Base-by-base conservation (phyloP, 1,140 invertebrate genomes). In the Bombus turneri region DNA sequence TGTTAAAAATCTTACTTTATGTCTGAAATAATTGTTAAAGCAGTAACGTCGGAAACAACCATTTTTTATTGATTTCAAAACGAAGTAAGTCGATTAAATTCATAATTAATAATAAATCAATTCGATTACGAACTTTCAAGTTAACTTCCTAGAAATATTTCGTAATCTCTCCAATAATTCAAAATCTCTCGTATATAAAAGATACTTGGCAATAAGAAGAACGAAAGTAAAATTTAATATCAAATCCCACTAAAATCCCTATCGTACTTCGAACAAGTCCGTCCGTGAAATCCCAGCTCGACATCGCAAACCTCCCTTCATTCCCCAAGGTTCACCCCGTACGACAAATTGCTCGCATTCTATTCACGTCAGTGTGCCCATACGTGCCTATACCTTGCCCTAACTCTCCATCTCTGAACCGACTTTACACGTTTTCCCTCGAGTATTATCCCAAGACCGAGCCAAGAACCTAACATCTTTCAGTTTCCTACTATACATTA, bases 291-390 rank as follows among this genome's bases (percentile, higher is more conserved):
- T 75, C 73, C 47, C 31, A 76, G 53, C 25, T 39, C 12, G 47
- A 28, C 74, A 28, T 28, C 53, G 37, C 74, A 76, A 59, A 76
- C 59, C 57, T 8, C 47, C 22, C 5, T 5, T 53, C 18, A 22
- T 8, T 53, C 47, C 47, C 47, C 18, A 53, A 53, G 74, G 59
- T 34, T 76, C 74, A 34, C 10, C 47, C 74, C 15, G 25, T 13
- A 18, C 74, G 74, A 78, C 59, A 78, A 78, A 78, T 78, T 43
- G 76, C 76, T 31, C 59, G 28, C 59, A 64, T 64, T 64, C 76
- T 78, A 31, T 62, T 25, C 37, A 22, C 39, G 39, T 78, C 59
- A 64, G 22, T 39, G n/a, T 39, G 39, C 39, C n/a, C 22, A 64
- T 77, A 64, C 57, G 73, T 59, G 74, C 25, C 53, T 59, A 76